A percentile compares a stretch with the other conserved stretches of the same genome.
These are phyloP conservation scores for Chloroclystis v-ata DNA, from an alignment of 2,888 invertebrate genomes.

Conservation along the genomic window DNA sequence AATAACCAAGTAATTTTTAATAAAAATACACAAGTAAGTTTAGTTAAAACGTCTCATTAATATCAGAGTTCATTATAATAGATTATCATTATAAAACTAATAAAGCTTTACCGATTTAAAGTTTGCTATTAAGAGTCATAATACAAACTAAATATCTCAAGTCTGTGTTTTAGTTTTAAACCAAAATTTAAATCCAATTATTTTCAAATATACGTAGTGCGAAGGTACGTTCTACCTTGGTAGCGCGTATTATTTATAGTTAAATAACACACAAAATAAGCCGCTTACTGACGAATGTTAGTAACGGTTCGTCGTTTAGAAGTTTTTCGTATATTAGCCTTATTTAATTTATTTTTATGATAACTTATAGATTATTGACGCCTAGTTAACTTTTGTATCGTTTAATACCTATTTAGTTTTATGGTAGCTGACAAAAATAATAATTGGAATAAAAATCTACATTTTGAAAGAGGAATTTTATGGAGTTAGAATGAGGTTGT, in stretches of 20 bases:
- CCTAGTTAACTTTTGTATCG: conserved; percentile 24
- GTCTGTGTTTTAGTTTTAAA: too few relatives aligned
- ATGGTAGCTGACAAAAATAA: conserved; percentile 12
- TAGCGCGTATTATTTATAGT: conserved; percentile 28
- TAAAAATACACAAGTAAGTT: too few relatives aligned
- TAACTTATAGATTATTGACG: conserved; percentile 27
- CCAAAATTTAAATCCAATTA: too few relatives aligned
- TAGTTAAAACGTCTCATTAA: too few relatives aligned
- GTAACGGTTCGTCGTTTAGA: conserved; percentile 38
- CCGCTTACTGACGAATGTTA: conserved; percentile 50
- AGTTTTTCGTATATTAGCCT: conserved; percentile 23
- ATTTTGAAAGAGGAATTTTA: background rate
- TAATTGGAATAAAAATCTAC: conserved; percentile 6
- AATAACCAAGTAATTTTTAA: too few relatives aligned
- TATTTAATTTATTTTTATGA: conserved; percentile 30
- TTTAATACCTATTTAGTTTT: conserved; percentile 15
- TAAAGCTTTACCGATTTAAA: too few relatives aligned
- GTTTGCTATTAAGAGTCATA: too few relatives aligned
- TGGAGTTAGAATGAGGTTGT: background rate
- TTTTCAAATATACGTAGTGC: too few relatives aligned
- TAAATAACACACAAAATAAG: conserved; percentile 49
- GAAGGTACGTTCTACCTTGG: conserved; percentile 12
- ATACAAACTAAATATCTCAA: too few relatives aligned
- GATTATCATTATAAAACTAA: too few relatives aligned
- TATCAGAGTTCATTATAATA: too few relatives aligned